phyloP scores from a whole-genome alignment of 1,140 invertebrate genomes.

The Venustaconcha ellipsiformis region DNA sequence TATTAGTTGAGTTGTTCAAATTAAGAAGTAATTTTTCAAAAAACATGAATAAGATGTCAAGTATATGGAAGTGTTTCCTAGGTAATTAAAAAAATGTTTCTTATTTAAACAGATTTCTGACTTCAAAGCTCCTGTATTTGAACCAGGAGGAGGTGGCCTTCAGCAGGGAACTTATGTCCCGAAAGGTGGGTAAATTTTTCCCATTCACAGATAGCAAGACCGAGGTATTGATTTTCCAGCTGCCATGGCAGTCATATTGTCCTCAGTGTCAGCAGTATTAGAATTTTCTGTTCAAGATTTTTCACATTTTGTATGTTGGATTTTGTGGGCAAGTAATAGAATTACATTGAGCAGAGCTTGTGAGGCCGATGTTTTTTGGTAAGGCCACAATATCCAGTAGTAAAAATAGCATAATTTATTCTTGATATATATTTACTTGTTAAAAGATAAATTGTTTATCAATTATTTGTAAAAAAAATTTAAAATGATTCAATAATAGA shows the following conservation, averaged over 20 bases:
- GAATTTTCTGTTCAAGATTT: not conserved
- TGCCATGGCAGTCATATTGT: not conserved
- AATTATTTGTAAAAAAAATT: too few species aligned
- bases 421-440: too few species aligned
- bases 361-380: too few species aligned
- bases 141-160: conserved; percentile 80
- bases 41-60: not conserved
- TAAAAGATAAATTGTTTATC: too few species aligned
- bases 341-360: too few species aligned
- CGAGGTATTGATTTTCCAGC: not conserved
- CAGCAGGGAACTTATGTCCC: conserved; percentile 96
- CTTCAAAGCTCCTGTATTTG: conserved; percentile 83
- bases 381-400: too few species aligned
- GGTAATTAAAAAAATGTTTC: not conserved
- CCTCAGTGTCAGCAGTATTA: not conserved
- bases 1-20: not conserved
- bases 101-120: conserved; percentile 75
- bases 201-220: not conserved
- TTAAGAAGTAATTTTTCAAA: too few species aligned
- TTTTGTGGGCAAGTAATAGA: too few species aligned
- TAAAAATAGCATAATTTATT: too few species aligned
- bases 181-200: conserved; percentile 70
- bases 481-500: too few species aligned
- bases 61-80: too few species aligned
- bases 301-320: not conserved